These are phyloP conservation scores for Xenentodon cancila DNA, from an alignment of 2,797 vertebrate genomes.

Conservation along the genomic window DNA sequence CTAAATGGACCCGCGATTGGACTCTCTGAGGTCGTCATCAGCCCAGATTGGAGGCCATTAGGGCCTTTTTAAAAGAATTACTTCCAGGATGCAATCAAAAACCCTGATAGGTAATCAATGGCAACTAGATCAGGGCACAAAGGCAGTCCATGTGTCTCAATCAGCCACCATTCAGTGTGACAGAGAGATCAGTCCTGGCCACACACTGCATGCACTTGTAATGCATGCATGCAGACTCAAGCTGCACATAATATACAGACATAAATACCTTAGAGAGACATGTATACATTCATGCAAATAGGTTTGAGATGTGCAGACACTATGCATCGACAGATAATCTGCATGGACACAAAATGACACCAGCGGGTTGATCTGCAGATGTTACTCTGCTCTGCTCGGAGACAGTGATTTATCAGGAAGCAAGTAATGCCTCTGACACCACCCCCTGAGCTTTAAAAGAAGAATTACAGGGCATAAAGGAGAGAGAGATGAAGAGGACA, in stretches of 20 bases:
- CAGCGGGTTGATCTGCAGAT: slow-evolving; percentile 61
- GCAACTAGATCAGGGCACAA: slow-evolving; percentile 82
- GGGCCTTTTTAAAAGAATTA: slow-evolving; percentile 85
- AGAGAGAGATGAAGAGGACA: slow-evolving; percentile 42
- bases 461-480: slow-evolving; percentile 70
- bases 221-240: slow-evolving; percentile 28
- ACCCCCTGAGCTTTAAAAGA: slow-evolving; percentile 69
- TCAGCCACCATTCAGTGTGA: slow-evolving; percentile 80
- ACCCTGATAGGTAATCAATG: slow-evolving; percentile 85
- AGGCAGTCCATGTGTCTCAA: slow-evolving; percentile 82
- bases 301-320: neutral
- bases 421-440: slow-evolving; percentile 60
- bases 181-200: slow-evolving; percentile 71
- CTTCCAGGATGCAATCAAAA: slow-evolving; percentile 85
- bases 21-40: slow-evolving; percentile 80
- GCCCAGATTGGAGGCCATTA: slow-evolving; percentile 82
- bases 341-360: slow-evolving; percentile 4
- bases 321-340: slow-evolving; percentile 23
- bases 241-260: slow-evolving; percentile 29
- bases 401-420: slow-evolving; percentile 72
- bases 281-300: slow-evolving; percentile 14
- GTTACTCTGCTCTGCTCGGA: slow-evolving; percentile 55
- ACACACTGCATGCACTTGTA: slow-evolving; percentile 52
- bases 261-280: slow-evolving; percentile 43
- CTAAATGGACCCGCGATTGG: slow-evolving; percentile 82